Conservation (phyloP, 37 sponge, comb jelly and placozoan genomes). For the Tethya wilhelma region DNA sequence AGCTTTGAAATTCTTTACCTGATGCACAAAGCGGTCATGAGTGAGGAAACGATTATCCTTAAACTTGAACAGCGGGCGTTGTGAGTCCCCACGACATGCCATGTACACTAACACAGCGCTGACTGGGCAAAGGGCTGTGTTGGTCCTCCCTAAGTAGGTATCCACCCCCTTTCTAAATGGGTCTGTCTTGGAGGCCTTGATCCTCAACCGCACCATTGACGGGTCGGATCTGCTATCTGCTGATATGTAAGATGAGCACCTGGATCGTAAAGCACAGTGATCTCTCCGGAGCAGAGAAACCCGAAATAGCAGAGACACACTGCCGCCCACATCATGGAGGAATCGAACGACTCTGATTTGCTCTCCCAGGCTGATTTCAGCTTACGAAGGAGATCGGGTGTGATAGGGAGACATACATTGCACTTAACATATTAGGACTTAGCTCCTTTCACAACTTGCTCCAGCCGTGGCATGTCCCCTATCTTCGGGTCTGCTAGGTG, state of each 20-base stretch:
- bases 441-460: neutral
- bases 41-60: neutral
- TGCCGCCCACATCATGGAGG: neutral
- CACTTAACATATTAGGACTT: neutral
- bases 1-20: neutral
- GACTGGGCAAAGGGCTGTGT: neutral
- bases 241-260: slow-evolving; percentile 1
- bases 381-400: neutral
- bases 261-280: neutral
- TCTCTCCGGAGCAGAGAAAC: slow-evolving; percentile 1
- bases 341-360: neutral
- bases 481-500: neutral
- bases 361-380: neutral
- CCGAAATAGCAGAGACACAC: neutral
- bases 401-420: neutral
- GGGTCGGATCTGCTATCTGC: neutral
- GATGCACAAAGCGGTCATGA: neutral
- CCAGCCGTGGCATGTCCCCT: neutral
- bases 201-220: neutral
- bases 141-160: neutral
- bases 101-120: neutral
- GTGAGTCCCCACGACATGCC: neutral
- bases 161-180: neutral
- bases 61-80: neutral
- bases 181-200: slow-evolving; percentile 12